Evolutionary conservation across 2,113 vertebrate genomes (phyloP), one percentile per base, ranked within the genome.

Genomic region (Hiodon alosoides): DNA sequence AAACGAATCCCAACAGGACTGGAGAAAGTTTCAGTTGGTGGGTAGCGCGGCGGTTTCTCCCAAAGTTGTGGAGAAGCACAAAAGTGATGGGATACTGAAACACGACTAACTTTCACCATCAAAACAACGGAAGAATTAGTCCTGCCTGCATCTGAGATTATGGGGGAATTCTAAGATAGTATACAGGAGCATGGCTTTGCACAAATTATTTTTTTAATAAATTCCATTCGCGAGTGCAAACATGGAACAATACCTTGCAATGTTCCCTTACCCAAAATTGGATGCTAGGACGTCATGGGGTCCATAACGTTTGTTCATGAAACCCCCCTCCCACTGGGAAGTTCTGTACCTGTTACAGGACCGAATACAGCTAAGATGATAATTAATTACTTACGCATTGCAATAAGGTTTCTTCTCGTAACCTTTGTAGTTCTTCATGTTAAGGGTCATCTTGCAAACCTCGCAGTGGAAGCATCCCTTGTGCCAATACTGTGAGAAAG

Each of bases 361-460:
- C n/a, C 4, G 31, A 58, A 17, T 3, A 16, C 16, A 3, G 8
- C 16, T 10, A 47, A 52, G 52, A n/a, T 16, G 13, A 1, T 8
- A 17, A 2, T 60, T 5, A 11, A 46, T 60, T 14, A 71, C 97
- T 94, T 90, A 98, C 97, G 95, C 94, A 75, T 93, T 99, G 91
- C 97, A 99, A 91, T 98, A 99, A 69, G 97, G 97, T 81, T 95
- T 99, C 93, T 98, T 99, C 51, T 99, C 97, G 70, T 99, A 99
- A 82, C 97, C 96, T 92, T 99, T 99, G 90, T 98, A 97, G 86
- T 95, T 98, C 87, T 96, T 98, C 95, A 97, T 98, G 89, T 97
- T 98, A 66, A 97, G 91, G 76, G 97, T 95, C 97, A 98, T 99
- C 91, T 96, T 97, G 85, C 97, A 99, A 80, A 98, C 94, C 82